Conservation (phyloP, 1,140 invertebrate genomes). For the Drosophila novamexicana region DNA sequence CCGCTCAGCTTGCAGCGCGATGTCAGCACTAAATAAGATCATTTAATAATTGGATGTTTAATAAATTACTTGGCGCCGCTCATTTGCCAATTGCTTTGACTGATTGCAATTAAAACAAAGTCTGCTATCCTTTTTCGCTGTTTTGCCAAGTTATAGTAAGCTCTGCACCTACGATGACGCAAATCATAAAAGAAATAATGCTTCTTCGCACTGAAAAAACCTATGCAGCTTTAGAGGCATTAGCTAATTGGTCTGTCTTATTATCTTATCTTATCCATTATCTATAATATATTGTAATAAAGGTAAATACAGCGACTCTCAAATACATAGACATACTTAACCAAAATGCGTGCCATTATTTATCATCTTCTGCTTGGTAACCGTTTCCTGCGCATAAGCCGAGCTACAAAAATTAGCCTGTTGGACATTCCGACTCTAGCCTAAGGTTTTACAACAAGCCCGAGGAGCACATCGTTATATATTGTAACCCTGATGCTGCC, state of each 20-base stretch:
- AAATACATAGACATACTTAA: slow-evolving; percentile 46
- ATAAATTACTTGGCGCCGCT: slow-evolving; percentile 80
- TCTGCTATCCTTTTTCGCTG: slow-evolving; percentile 33
- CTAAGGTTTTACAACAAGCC: not conserved
- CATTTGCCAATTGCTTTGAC: slow-evolving; percentile 42
- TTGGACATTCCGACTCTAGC: too few relatives aligned
- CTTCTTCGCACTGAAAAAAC: slow-evolving; percentile 33
- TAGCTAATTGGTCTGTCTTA: not conserved
- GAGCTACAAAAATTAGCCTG: too few relatives aligned
- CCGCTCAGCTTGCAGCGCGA: slow-evolving; percentile 52
- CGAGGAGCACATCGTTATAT: slow-evolving; percentile 33
- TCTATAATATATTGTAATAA: slow-evolving; percentile 65
- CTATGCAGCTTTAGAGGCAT: not conserved
- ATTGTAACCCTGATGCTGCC: slow-evolving; percentile 68
- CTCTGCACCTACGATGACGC: too few relatives aligned
- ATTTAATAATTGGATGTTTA: slow-evolving; percentile 76
- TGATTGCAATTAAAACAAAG: not conserved
- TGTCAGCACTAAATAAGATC: slow-evolving; percentile 67
- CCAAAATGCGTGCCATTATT: slow-evolving; percentile 57
- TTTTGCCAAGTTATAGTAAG: not conserved
- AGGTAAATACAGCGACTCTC: slow-evolving; percentile 24
- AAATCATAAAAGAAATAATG: not conserved
- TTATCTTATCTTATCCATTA: slow-evolving; percentile 7
- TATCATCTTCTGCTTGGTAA: slow-evolving; percentile 56
- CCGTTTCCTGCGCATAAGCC: not conserved